These are phyloP conservation scores for Chrysodeixis includens DNA, from an alignment of 2,888 invertebrate genomes.

Conservation along the genomic window DNA sequence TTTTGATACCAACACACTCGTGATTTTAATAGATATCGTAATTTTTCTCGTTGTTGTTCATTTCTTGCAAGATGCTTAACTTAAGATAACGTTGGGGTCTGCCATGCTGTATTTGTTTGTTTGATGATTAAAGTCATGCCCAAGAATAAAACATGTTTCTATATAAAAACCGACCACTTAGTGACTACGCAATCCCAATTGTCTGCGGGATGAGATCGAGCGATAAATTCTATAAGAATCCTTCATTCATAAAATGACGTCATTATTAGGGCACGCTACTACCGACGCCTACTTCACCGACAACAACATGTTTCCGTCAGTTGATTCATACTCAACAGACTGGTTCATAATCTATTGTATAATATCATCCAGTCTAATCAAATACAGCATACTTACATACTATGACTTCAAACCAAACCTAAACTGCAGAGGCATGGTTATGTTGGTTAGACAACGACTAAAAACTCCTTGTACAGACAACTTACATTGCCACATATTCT, in stretches of 20 bases:
- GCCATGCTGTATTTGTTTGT: too few relatives aligned
- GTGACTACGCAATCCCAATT: slow-evolving; percentile 21
- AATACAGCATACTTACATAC: background rate
- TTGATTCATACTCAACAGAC: slow-evolving; percentile 40
- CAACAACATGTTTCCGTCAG: slow-evolving; percentile 45
- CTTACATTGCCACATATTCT: too few relatives aligned
- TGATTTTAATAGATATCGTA: too few relatives aligned
- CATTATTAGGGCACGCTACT: slow-evolving; percentile 48
- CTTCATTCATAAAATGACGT: slow-evolving; percentile 45
- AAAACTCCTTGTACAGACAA: too few relatives aligned
- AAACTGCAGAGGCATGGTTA: too few relatives aligned
- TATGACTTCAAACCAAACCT: too few relatives aligned
- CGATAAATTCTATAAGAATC: slow-evolving; percentile 30
- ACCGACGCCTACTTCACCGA: slow-evolving; percentile 39
- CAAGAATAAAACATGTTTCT: background rate
- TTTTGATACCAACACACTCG: too few relatives aligned
- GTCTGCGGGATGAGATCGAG: slow-evolving; percentile 10
- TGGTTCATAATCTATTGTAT: slow-evolving; percentile 23
- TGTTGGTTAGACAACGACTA: too few relatives aligned
- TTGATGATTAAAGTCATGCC: background rate
- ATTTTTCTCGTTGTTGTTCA: too few relatives aligned
- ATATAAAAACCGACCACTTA: slow-evolving; percentile 8
- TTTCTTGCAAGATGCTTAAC: too few relatives aligned
- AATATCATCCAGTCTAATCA: background rate
- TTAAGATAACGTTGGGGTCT: too few relatives aligned